These are phyloP conservation scores for Linnaemya vulpina DNA, from an alignment of 2,888 invertebrate genomes.

Conservation along the genomic window DNA sequence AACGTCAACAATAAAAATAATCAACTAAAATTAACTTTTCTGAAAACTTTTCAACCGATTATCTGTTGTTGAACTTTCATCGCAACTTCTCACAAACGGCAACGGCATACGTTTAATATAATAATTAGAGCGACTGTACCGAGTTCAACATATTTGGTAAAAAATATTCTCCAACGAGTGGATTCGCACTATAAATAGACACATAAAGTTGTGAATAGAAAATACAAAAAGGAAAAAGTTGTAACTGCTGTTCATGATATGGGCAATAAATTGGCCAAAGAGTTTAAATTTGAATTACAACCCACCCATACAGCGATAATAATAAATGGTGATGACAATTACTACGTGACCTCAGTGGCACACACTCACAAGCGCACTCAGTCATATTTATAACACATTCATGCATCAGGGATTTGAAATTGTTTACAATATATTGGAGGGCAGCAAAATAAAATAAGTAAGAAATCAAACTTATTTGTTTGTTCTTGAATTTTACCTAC, in stretches of 20 bases:
- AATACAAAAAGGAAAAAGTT: neutral
- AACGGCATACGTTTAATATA: neutral
- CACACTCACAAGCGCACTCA: neutral
- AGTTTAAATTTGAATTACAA: constrained; percentile 30
- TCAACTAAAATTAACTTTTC: constrained; percentile 17
- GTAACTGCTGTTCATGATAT: constrained; percentile 33
- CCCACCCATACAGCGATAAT: neutral
- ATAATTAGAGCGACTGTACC: constrained; percentile 5
- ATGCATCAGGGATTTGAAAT: constrained; percentile 3
- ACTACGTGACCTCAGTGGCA: constrained; percentile 47
- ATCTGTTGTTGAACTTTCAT: constrained; percentile 10
- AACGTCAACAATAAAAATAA: neutral
- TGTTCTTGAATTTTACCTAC: constrained; percentile 32
- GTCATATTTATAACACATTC: neutral
- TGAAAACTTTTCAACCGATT: constrained; percentile 28
- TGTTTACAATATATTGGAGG: neutral
- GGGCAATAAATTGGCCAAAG: constrained; percentile 15
- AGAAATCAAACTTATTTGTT: constrained; percentile 41
- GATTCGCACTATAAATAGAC: constrained; percentile 8
- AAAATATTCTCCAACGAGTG: neutral
- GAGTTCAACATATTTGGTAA: neutral
- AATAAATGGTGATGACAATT: constrained; percentile 43
- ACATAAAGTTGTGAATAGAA: neutral
- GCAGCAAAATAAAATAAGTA: neutral
- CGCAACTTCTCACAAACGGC: neutral